Conservation (phyloP, 2,888 invertebrate species). For the Trissonchulus sp. region DNA sequence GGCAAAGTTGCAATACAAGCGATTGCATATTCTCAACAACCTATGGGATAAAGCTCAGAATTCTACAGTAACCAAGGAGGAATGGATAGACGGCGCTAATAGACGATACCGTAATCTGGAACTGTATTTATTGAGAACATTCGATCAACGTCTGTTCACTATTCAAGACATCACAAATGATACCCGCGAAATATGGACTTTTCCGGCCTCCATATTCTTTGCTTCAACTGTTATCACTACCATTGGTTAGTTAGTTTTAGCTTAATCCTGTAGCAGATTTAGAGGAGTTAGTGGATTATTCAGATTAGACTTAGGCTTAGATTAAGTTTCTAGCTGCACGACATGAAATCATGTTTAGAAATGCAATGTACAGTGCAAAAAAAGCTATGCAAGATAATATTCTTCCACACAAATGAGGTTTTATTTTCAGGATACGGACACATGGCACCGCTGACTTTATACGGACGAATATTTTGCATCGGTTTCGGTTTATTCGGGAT, state of each 20-base stretch:
- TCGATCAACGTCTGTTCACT: conserved; percentile 36
- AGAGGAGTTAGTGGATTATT: too few species aligned
- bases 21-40: not conserved
- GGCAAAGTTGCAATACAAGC: not conserved
- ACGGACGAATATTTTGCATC: conserved; percentile 49
- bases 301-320: too few species aligned
- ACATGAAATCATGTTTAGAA: too few species aligned
- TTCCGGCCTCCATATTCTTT: conserved; percentile 49
- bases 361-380: too few species aligned
- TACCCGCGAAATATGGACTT: conserved; percentile 50
- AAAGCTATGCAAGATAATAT: too few species aligned
- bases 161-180: conserved; percentile 46
- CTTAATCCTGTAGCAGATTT: not conserved
- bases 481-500: conserved; percentile 50
- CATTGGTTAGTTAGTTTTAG: conserved; percentile 42
- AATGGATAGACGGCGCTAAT: not conserved
- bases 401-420: too few species aligned
- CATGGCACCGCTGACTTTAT: conserved; percentile 40
- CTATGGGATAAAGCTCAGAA: not conserved
- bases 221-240: conserved; percentile 52
- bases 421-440: conserved; percentile 45
- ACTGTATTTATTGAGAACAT: not conserved
- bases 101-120: not conserved
- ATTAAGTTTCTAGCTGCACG: too few species aligned
- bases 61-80: not conserved